Conservation (phyloP, 2,888 invertebrate species). For the Sthenelais limicola region DNA sequence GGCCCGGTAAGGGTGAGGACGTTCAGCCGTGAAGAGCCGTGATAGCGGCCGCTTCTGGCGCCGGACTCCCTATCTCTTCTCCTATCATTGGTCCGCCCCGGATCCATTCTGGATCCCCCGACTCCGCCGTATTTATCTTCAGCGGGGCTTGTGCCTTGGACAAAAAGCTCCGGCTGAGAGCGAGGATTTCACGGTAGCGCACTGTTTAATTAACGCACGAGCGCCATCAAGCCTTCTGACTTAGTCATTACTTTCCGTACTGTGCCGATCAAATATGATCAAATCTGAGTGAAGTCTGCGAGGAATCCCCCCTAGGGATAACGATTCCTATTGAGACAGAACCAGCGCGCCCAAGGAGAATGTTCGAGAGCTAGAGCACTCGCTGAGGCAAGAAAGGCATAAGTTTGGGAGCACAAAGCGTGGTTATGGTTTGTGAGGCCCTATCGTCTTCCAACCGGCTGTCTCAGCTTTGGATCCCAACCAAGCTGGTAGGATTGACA, state of each 20-base stretch:
- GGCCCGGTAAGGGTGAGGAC: too few relatives aligned
- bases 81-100: too few relatives aligned
- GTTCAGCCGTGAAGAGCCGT: too few relatives aligned
- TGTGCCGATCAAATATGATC: constrained; percentile 38
- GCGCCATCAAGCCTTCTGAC: constrained; percentile 6
- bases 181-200: constrained; percentile 21
- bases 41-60: too few relatives aligned
- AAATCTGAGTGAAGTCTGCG: constrained; percentile 10
- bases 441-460: constrained; percentile 35
- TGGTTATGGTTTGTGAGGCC: background rate
- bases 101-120: background rate
- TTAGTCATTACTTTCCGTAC: constrained; percentile 37
- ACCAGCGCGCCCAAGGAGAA: background rate
- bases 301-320: constrained; percentile 3
- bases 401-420: constrained; percentile 23
- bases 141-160: too few relatives aligned
- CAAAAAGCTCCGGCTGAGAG: constrained; percentile 18
- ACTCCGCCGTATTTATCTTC: constrained; percentile 34
- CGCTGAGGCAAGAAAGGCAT: constrained; percentile 18
- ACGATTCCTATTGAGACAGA: background rate
- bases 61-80: too few relatives aligned
- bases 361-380: background rate
- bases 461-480: constrained; percentile 15
- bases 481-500: constrained; percentile 30
- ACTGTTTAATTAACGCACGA: constrained; percentile 23